Conservation (phyloP, 2,113 vertebrate genomes). For the Girardinichthys multiradiatus region DNA sequence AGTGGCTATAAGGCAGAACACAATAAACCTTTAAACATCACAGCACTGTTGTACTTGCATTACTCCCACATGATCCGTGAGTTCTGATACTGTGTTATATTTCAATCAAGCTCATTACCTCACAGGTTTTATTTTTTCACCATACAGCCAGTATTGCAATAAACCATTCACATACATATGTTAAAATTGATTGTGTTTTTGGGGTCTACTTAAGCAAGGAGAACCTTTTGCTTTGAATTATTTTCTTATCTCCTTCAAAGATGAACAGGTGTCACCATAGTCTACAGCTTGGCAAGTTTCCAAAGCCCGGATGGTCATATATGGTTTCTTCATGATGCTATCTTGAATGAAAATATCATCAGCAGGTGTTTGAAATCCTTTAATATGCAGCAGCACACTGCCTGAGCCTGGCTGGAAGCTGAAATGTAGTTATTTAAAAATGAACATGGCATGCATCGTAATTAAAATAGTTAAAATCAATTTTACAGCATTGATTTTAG, state of each 20-base stretch:
- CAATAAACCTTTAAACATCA: background rate
- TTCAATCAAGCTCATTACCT: background rate
- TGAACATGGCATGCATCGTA: background rate
- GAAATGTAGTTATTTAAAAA: conserved; percentile 7
- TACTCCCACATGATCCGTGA: too few relatives aligned
- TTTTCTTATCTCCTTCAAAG: background rate
- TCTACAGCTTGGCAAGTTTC: conserved; percentile 23
- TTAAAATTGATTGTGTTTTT: background rate
- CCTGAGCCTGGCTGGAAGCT: background rate
- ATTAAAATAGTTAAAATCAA: background rate
- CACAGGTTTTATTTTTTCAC: background rate
- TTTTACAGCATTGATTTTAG: background rate
- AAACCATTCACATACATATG: too few relatives aligned
- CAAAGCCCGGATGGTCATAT: conserved; percentile 22
- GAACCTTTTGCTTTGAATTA: background rate
- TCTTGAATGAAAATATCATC: conserved; percentile 55
- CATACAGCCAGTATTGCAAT: too few relatives aligned
- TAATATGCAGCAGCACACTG: background rate
- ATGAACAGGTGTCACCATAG: conserved; percentile 40
- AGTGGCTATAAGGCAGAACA: background rate
- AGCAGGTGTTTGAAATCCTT: conserved; percentile 49
- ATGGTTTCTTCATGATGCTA: conserved; percentile 15
- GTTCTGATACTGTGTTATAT: background rate
- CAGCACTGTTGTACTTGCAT: background rate
- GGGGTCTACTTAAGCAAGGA: background rate